Evolutionary conservation across 2,113 vertebrate genomes (phyloP), one percentile per base, ranked within the genome.

Genomic region (Hylia prasina): DNA sequence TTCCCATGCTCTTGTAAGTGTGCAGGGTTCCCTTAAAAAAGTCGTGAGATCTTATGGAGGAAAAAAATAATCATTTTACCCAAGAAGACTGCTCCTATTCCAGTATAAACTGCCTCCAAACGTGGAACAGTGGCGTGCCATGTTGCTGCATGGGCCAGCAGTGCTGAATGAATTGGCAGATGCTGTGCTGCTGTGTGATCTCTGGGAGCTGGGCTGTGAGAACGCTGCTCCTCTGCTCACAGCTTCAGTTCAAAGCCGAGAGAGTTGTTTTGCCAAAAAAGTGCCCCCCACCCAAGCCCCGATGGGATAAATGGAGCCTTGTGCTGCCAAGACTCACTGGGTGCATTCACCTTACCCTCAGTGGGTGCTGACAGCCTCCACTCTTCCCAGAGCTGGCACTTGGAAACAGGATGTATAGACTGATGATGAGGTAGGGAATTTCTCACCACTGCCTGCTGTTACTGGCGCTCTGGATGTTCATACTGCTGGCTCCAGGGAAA

Each of bases 131-230:
- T 15, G 7, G 66, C 44, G 5, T 95, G 96, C 91, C 94, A 84
- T 94, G 90, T 47, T 71, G 91, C 93, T 79, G 89, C 68, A 40
- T 5, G 64, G 86, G 95, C 96, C 95, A 97, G 95, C 92, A 92
- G 68, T 3, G 65, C 94, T 93, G 95, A 97, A 92, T 95, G 94
- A 90, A 78, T 95, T 97, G 96, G 96, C 91, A 95, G 93, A 93
- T 86, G 68, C 87, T 48, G 82, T 19, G 17, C 85, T 56, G 93
- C 93, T 70, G 83, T 63, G 16, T 53, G 71, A 87, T 63, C 76
- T 42, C 57, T 88, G 83, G 89, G 68, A 82, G 87, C 68, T 37
- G 61, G 66, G 63, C 81, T 87, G 75, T 11, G 51, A 87, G 70
- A 76, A 45, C 0, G 1, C 48, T 24, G 84, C 76, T 95, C 60